Evolutionary conservation across 2,888 invertebrate genomes (phyloP).

Genomic region (Halictus ligatus): DNA sequence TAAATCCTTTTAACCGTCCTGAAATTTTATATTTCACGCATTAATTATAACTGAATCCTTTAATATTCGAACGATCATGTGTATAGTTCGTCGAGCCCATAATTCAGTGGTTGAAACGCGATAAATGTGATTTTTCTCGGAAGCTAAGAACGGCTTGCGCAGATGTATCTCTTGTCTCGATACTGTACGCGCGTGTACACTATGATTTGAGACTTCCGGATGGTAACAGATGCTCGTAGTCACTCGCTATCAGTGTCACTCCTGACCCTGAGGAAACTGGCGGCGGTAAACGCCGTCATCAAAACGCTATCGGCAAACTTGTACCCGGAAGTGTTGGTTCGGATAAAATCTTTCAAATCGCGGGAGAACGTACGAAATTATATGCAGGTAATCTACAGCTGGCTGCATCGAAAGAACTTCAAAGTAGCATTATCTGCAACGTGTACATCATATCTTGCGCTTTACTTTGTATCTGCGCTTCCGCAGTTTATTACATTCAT

Average conservation of each 20-base stretch:
- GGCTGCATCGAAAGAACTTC: background rate
- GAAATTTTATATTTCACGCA: no score
- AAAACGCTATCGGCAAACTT: constrained; percentile 12
- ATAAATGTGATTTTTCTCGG: background rate
- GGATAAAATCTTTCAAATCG: constrained; percentile 9
- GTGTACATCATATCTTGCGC: background rate
- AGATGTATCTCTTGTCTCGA: background rate
- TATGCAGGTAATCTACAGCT: background rate
- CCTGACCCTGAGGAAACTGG: background rate
- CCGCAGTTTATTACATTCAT: background rate
- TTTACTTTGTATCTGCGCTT: background rate
- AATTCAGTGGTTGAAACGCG: background rate
- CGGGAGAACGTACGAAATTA: constrained; percentile 1
- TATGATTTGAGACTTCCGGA: constrained; percentile 21
- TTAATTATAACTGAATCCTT: no score
- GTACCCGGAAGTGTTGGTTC: background rate
- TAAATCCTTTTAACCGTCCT: no score
- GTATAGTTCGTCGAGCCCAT: background rate
- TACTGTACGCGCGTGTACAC: background rate
- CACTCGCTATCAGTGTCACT: constrained; percentile 14
- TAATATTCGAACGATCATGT: no score
- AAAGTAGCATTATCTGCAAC: background rate
- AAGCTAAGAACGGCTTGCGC: background rate
- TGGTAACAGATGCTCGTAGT: background rate
- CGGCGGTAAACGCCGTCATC: constrained; percentile 5